Evolutionary conservation across 2,113 vertebrate genomes (phyloP).

Genomic region (Halichoerus grypus): DNA sequence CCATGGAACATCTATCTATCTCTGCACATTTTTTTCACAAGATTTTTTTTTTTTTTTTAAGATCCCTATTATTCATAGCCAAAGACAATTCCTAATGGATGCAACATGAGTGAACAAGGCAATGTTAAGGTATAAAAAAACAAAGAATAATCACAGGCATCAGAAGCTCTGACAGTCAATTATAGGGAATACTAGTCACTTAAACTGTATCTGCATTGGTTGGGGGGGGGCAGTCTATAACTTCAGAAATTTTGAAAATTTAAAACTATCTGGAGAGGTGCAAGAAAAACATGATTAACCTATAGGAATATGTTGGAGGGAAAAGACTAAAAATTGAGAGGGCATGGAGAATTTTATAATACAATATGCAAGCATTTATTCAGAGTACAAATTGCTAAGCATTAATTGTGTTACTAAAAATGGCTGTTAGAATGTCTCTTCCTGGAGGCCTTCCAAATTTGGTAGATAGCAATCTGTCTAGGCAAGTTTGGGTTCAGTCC

Average conservation of each 20-base stretch:
- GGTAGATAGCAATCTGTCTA: background rate
- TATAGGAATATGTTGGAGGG: background rate
- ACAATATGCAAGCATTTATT: background rate
- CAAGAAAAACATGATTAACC: background rate
- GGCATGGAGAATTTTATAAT: constrained; percentile 14
- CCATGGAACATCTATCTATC: background rate
- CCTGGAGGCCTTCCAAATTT: constrained; percentile 31
- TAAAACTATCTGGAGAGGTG: background rate
- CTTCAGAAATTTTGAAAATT: background rate
- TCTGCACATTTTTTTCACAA: background rate
- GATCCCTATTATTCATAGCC: background rate
- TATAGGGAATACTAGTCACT: background rate
- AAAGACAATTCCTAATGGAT: background rate
- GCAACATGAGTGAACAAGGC: background rate
- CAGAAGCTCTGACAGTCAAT: background rate
- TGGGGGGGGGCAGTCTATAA: background rate
- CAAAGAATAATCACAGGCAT: background rate
- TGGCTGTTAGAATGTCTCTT: constrained; percentile 51
- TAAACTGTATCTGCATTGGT: background rate
- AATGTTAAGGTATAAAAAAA: background rate
- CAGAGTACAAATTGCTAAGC: constrained; percentile 41
- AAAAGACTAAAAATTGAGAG: constrained; percentile 13
- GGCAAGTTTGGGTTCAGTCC: background rate
- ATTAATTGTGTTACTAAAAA: constrained; percentile 40
- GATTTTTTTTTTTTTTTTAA: background rate